Conservation (phyloP, 2,888 invertebrate genomes). For the Dromius quadrimaculatus region DNA sequence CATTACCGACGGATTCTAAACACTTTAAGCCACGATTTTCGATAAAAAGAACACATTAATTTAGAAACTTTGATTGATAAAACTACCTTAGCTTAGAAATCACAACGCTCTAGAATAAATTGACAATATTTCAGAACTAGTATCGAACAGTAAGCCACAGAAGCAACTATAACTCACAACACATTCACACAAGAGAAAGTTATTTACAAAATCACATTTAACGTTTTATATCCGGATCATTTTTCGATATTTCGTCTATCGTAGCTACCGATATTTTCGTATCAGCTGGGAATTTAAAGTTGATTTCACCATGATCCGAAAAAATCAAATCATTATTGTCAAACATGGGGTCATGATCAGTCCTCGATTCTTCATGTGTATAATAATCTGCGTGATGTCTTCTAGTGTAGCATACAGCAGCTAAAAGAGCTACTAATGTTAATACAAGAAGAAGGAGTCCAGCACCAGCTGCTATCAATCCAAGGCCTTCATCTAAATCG, state of each 20-base stretch:
- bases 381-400: slow-evolving; percentile 84
- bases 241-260: slow-evolving; percentile 65
- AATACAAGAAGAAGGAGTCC: slow-evolving; percentile 70
- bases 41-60: slow-evolving; percentile 20
- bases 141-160: slow-evolving; percentile 13
- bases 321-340: slow-evolving; percentile 66
- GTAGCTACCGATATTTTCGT: slow-evolving; percentile 65
- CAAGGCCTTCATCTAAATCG: slow-evolving; percentile 70
- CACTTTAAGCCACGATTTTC: slow-evolving; percentile 21
- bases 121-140: not conserved
- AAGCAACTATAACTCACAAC: slow-evolving; percentile 24
- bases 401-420: slow-evolving; percentile 75
- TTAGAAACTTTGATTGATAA: not conserved
- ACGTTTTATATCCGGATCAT: slow-evolving; percentile 58
- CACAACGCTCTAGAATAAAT: slow-evolving; percentile 25
- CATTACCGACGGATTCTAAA: slow-evolving; percentile 10
- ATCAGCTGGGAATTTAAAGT: slow-evolving; percentile 71
- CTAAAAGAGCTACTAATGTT: slow-evolving; percentile 65
- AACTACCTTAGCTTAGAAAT: slow-evolving; percentile 16
- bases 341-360: slow-evolving; percentile 66
- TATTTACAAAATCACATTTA: slow-evolving; percentile 20
- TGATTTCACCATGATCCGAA: slow-evolving; percentile 68
- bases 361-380: slow-evolving; percentile 79
- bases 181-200: slow-evolving; percentile 8
- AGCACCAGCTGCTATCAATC: slow-evolving; percentile 69